Evolutionary conservation across 2,797 vertebrate genomes (phyloP), one percentile per base, ranked within the genome.

Genomic region (Alectoris magna): DNA sequence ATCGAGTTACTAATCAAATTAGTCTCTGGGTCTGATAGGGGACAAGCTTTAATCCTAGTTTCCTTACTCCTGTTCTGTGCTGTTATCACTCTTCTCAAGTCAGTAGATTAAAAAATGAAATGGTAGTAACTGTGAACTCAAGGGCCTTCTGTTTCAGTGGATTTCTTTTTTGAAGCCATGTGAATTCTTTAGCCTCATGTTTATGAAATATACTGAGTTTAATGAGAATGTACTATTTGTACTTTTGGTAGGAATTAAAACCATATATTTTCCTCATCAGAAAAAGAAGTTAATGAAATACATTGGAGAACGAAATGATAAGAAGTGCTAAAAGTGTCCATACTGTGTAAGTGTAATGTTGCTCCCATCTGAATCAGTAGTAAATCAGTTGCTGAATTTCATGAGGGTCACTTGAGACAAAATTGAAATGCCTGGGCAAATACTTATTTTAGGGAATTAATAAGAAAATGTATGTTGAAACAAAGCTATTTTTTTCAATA

Each of bases 311-410:
- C 63, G 46, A 75, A 71, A 81, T 71, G 56, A 53, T 53, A 74
- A 73, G 62, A 26, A 85, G 21, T 59, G 69, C 91, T 93, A 79
- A 60, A 84, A 73, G 31, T 73, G 68, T 56, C 64, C 4, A 8
- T 66, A 27, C 49, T 79, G 68, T 39, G 26, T 51, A 75, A 68
- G 44, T 84, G 56, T 77, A 62, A 74, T 26, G 51, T 24, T 69
- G 43, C 34, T 95, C 75, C 85, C 58, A 29, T 66, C 55, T 86
- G 67, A 93, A 48, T 91, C 73, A 82, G 79, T 51, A 51, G 81
- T 84, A 93, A 93, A 93, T 92, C 73, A 49, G 39, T 87, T 87
- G 64, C 46, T 84, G 92, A 83, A 55, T 87, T 87, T 91, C 91
- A 89, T 56, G 75, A 88, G 56, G 48, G 56, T 89, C 80, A 78